Evolutionary conservation across 2,888 invertebrate genomes (phyloP).

Genomic region (Agelastica alni): DNA sequence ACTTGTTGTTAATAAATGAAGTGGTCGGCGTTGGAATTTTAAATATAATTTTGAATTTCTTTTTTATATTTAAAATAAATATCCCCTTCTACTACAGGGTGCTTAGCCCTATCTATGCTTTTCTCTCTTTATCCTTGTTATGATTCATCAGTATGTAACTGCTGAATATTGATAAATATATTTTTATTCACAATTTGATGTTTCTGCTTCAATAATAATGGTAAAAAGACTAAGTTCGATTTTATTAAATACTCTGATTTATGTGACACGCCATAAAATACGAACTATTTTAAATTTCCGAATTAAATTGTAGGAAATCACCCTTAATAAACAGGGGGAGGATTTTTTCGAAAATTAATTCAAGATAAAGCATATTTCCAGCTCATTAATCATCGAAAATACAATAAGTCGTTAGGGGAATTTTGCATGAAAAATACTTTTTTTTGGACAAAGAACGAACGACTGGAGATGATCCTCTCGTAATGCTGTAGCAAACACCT

Average conservation of each 20-base stretch:
- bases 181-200: no score
- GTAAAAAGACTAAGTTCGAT: no score
- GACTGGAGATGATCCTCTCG: conserved; percentile 21
- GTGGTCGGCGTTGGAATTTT: no score
- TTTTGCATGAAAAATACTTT: conserved; percentile 51
- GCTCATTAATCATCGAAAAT: conserved; percentile 48
- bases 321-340: conserved; percentile 27
- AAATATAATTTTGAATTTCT: no score
- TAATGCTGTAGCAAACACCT: conserved; percentile 31
- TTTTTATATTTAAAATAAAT: no score
- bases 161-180: no score
- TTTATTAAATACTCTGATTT: not conserved
- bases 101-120: no score
- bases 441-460: conserved; percentile 46
- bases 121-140: no score
- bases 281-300: conserved; percentile 17
- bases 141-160: no score
- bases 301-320: conserved; percentile 21
- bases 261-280: not conserved
- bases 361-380: conserved; percentile 43
- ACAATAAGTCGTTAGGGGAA: conserved; percentile 47
- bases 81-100: no score
- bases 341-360: conserved; percentile 32
- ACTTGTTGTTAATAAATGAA: no score
- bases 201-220: no score